Evolutionary conservation across 2,888 invertebrate species (phyloP), one percentile per base, ranked within the genome.

Genomic region (Scaptomyza tumidula): DNA sequence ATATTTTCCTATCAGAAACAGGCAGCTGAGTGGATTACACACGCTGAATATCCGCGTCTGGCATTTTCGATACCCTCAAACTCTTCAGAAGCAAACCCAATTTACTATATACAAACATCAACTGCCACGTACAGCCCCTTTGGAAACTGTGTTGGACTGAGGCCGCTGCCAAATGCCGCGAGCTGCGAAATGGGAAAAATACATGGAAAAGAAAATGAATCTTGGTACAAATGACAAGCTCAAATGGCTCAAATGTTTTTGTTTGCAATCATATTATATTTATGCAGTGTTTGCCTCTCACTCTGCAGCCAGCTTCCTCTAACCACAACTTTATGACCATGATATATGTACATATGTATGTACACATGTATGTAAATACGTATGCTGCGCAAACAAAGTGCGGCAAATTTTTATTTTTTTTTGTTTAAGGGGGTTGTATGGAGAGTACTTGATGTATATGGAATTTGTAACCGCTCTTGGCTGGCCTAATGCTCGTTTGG

Each of bases 191-290:
- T 39, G 29, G 1, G 48, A 65, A 49, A 7, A 24, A n/a, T 39
- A 39, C 7, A 48, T 10, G 62, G 45, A 57, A 49, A 14, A 24
- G 37, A 43, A 41, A 48, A 39, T 43, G 46, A 50, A 71, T 57
- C 69, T 49, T 66, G 53, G 77, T 70, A 86, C 78, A 81, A 85
- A 85, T 86, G 85, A 85, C 82, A 79, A 67, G 78, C 78, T 78
- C 78, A 86, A 83, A 89, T 80, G 82, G 76, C 73, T 82, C 70
- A 74, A 89, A 88, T 89, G 84, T 80, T 86, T 78, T 89, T 88
- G 78, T 89, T 86, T 75, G 80, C 84, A 78, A 88, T 88, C 80
- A 88, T 88, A 86, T 88, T 84, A 88, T 81, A 89, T 87, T 88
- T 87, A 89, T 88, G 88, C 80, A 78, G 61, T 72, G 72, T 61